Conservation (phyloP, 2,113 vertebrate genomes). For the Orientallactaga bullata region DNA sequence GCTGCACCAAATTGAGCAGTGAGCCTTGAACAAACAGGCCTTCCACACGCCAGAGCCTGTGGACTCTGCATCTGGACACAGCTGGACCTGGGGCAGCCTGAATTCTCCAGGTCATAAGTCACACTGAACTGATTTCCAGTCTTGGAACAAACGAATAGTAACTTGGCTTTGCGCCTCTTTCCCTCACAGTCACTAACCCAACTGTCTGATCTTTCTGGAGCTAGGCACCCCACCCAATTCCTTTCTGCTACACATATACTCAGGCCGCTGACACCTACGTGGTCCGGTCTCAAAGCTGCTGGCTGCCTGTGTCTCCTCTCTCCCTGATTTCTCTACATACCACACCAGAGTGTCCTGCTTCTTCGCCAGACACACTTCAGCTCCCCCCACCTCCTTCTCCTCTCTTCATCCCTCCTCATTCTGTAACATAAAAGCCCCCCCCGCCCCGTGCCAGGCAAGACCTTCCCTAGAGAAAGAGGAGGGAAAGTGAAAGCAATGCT, state of each 20-base stretch:
- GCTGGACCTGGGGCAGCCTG: background rate
- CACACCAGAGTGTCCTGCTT: background rate
- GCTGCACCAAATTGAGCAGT: background rate
- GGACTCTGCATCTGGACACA: constrained; percentile 30
- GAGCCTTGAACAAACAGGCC: background rate
- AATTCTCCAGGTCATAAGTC: constrained; percentile 58
- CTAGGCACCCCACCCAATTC: background rate
- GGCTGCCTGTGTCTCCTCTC: background rate
- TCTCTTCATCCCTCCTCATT: background rate
- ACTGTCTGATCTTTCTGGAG: background rate
- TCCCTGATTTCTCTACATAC: background rate
- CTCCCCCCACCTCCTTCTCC: background rate
- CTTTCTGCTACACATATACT: background rate
- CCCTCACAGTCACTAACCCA: background rate
- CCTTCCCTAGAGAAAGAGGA: background rate
- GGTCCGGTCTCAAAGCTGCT: background rate
- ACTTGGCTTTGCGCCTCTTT: constrained; percentile 34
- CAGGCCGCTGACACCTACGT: rapidly evolving
- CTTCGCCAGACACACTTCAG: background rate
- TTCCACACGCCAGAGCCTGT: background rate
- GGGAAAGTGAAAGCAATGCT: background rate
- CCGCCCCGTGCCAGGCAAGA: background rate
- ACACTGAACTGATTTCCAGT: background rate
- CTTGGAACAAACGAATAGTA: constrained; percentile 33
- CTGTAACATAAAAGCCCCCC: background rate